Evolutionary conservation across 2,797 vertebrate species (phyloP), one percentile per base, ranked within the genome.

Genomic region (Sciurus vulgaris): DNA sequence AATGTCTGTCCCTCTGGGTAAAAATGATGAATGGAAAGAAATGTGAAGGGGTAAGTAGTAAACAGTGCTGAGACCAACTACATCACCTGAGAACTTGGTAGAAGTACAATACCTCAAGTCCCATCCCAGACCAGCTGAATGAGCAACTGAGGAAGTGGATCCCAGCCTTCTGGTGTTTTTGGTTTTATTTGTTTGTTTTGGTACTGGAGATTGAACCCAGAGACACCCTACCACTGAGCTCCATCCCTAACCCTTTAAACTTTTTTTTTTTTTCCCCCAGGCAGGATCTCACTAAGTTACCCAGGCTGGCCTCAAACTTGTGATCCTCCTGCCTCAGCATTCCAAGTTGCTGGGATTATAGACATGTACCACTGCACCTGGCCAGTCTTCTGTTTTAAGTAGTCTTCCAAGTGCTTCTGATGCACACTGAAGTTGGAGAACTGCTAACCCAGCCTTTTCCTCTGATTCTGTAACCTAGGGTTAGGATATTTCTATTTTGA

Each of bases 401-500:
- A 59, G 88, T 4, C 59, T 89, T 85, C 84, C 20, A 4, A 74
- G 70, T 56, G 65, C 73, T 65, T 56, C 22, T 10, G 41, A 26
- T 5, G 3, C 41, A 12, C 33, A 15, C 35, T 82, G 26, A 63
- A 30, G 54, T 7, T 47, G 84, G 54, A 76, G 49, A 92, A 30
- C 76, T 44, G 12, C 59, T 1, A 26, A 26, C 54, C n/a, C 72
- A 74, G 65, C 15, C 86, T 90, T 65, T 65, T 61, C 38, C 67
- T 95, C 72, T 72, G 69, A 70, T 70, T 56, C 41, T 33, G 14
- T 86, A 78, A 35, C 24, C 30, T 61, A 63, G 47, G 77, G 47
- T 95, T 93, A 81, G 76, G 86, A 41, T 86, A 38, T 51, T 91
- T 93, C 76, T 95, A 81, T 96, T 96, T 69, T 84, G 73, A 82